Percentiles rank a stretch among this genome's conserved stretches.
phyloP scores from a whole-genome alignment of 2,113 vertebrate genomes.

The Mormoops blainvillei region DNA sequence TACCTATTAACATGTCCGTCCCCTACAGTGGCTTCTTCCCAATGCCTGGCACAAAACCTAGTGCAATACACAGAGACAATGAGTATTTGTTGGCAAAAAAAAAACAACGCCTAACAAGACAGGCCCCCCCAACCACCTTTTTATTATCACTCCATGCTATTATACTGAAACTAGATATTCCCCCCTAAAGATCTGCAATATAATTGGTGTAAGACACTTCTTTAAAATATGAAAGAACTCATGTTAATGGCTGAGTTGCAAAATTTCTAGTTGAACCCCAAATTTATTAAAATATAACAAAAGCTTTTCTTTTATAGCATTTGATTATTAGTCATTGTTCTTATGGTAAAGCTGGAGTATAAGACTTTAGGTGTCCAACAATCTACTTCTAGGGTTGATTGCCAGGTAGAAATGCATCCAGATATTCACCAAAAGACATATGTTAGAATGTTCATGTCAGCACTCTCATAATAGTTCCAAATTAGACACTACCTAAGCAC shows the following conservation, averaged over 20 bases:
- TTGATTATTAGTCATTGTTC: neutral
- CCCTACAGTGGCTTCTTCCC: neutral
- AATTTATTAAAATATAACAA: neutral
- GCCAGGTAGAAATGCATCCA: neutral
- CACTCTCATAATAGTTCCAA: neutral
- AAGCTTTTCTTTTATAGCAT: neutral
- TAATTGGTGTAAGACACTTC: neutral
- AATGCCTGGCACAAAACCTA: neutral
- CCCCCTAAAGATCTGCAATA: neutral
- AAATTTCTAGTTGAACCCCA: neutral
- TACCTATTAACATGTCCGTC: neutral
- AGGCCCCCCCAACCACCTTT: neutral
- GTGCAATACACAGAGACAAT: neutral
- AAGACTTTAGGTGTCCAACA: neutral
- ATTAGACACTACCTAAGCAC: neutral
- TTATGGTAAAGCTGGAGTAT: neutral
- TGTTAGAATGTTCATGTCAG: neutral
- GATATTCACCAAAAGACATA: neutral
- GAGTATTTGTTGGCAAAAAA: neutral
- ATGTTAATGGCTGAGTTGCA: neutral
- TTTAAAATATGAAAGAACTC: neutral
- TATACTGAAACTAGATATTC: neutral
- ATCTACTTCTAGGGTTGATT: neutral
- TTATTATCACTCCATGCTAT: neutral
- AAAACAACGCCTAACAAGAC: neutral